Conservation (phyloP, 2,888 invertebrate species). For the Zele albiditarsus region DNA sequence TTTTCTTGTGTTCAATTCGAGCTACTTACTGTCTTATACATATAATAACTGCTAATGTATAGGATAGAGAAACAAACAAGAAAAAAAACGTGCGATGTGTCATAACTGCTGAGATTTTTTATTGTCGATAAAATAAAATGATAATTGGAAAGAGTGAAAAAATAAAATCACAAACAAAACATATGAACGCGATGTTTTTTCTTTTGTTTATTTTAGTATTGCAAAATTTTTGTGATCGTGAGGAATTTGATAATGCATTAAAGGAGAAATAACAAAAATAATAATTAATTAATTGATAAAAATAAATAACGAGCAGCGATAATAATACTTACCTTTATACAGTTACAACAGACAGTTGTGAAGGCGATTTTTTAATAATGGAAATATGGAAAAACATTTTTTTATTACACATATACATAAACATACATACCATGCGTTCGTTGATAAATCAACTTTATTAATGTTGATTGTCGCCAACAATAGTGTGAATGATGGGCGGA, state of each 20-base stretch:
- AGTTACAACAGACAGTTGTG: not conserved
- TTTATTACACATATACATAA: not conserved
- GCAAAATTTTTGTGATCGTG: conserved; percentile 1
- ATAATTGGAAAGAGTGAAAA: conserved; percentile 30
- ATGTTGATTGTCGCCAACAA: not conserved
- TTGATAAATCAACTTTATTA: not conserved
- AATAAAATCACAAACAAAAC: conserved; percentile 22
- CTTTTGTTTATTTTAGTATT: conserved; percentile 11
- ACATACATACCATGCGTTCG: conserved; percentile 34
- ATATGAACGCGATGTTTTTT: conserved; percentile 21
- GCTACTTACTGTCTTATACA: conserved; percentile 66
- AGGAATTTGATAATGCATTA: not conserved
- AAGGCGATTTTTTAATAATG: not conserved
- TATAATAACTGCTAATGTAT: conserved; percentile 60
- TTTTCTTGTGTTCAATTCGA: conserved; percentile 48
- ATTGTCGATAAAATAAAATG: conserved; percentile 47
- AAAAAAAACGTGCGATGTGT: conserved; percentile 51
- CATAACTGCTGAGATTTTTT: conserved; percentile 61
- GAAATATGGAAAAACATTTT: not conserved
- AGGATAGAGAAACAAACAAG: conserved; percentile 46
- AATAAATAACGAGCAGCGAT: conserved; percentile 3
- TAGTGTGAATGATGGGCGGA: not conserved
- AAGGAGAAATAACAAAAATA: conserved; percentile 6
- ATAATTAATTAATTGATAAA: not conserved
- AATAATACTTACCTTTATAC: conserved; percentile 7